These are phyloP conservation scores for Popillia japonica DNA, from an alignment of 1,140 invertebrate genomes.

Conservation along the genomic window DNA sequence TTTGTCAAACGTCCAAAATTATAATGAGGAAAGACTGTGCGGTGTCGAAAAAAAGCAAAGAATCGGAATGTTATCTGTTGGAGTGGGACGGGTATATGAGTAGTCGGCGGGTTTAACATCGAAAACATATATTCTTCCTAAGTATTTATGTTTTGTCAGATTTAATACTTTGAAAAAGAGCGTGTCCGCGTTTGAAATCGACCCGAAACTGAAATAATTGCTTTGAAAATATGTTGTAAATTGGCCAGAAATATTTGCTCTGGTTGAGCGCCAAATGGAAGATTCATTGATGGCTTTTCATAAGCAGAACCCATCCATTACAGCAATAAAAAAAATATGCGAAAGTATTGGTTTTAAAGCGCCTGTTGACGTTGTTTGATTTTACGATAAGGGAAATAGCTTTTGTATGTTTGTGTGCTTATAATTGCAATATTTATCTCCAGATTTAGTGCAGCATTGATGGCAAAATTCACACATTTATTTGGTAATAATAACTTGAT, in stretches of 20 bases:
- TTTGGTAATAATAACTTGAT: too few relatives aligned
- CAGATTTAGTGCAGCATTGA: too few relatives aligned
- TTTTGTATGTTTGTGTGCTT: too few relatives aligned
- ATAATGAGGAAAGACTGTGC: slow-evolving; percentile 19
- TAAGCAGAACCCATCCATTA: too few relatives aligned
- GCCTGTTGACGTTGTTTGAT: too few relatives aligned
- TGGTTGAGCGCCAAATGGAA: slow-evolving; percentile 4
- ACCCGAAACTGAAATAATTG: slow-evolving; percentile 41
- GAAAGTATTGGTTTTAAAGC: too few relatives aligned
- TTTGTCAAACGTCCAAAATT: slow-evolving; percentile 36
- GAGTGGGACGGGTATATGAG: neutral
- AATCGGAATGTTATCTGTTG: neutral
- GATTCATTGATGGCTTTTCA: slow-evolving; percentile 14
- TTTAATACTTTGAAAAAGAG: slow-evolving; percentile 34
- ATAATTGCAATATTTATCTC: too few relatives aligned
- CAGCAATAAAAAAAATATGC: too few relatives aligned
- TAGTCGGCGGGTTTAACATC: neutral
- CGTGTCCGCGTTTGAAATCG: slow-evolving; percentile 28
- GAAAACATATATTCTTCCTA: slow-evolving; percentile 25
- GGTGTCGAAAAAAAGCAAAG: neutral
- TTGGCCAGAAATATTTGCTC: slow-evolving; percentile 35
- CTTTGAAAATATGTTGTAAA: slow-evolving; percentile 41
- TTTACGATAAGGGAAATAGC: too few relatives aligned
- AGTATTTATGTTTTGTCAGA: slow-evolving; percentile 39
- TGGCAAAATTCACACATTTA: too few relatives aligned